Evolutionary conservation across 1,140 invertebrate genomes (phyloP), one percentile per base, ranked within the genome.

Genomic region (Drosophila virilis): DNA sequence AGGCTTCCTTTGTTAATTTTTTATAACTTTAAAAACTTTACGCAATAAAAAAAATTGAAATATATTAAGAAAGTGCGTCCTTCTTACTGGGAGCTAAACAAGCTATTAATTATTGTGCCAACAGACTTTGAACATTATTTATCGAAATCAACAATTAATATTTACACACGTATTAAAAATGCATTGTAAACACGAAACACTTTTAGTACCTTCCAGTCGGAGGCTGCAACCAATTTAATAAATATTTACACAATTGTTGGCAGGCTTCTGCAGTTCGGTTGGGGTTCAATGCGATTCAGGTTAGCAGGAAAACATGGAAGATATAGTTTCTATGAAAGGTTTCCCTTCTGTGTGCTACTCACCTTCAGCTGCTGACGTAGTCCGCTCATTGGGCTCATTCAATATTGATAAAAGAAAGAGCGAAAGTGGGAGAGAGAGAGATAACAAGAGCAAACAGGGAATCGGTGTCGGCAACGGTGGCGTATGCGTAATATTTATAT

Each of bases 381-480:
- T 77, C 90, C 90, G 52, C 90, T 91, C 90, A 91, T 91, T 46
- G 90, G 86, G 90, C 90, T 91, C 90, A 91, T 91, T 91, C 75
- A 91, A 77, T 51, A 68, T 69, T 67, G 59, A 77, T 75, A 50
- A 45, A 40, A 62, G 57, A 40, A 66, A 48, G 46, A 48, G 10
- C 12, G 10, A 48, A 8, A 48, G 46, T 12, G 9, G 32, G 17
- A 48, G 46, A 22, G 45, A 48, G 9, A 48, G 17, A 28, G 46
- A 48, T 52, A 65, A 46, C 10, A 22, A 37, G 40, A 40, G 54
- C 58, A 52, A 48, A 22, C 46, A 33, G 17, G 54, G 38, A 38
- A 22, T 22, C 22, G 33, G n/a, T 51, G 50, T 15, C 33, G 69
- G 15, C 42, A 69, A 50, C 65, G 71, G 80, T 90, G 74, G 85